Conservation (phyloP, 2,888 invertebrate species). For the Chloroclystis v-ata region DNA sequence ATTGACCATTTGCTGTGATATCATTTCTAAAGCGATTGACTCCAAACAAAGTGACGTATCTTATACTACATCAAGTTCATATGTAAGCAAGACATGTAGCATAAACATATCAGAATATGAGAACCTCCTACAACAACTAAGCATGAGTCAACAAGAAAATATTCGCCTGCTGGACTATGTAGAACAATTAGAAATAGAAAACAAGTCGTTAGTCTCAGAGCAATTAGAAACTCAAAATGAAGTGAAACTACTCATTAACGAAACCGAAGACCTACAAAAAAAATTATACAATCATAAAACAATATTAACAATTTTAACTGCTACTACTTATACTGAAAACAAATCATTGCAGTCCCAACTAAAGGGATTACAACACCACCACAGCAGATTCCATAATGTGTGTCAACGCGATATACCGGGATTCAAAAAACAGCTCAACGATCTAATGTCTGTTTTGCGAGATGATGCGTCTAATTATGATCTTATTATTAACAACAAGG, state of each 20-base stretch:
- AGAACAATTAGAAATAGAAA: constrained; percentile 40
- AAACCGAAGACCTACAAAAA: constrained; percentile 57
- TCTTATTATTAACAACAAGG: constrained; percentile 25
- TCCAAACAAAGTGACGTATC: constrained; percentile 38
- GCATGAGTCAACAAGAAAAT: constrained; percentile 41
- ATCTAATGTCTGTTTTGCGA: constrained; percentile 52
- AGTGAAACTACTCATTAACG: constrained; percentile 50
- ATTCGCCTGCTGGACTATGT: constrained; percentile 34
- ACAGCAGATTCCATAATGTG: constrained; percentile 57
- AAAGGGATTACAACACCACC: constrained; percentile 61
- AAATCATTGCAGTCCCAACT: constrained; percentile 60
- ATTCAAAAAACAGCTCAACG: constrained; percentile 55
- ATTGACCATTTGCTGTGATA: constrained; percentile 56
- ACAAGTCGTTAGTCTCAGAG: constrained; percentile 47
- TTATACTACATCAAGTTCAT: constrained; percentile 30
- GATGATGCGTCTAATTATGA: constrained; percentile 38
- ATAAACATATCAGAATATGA: constrained; percentile 36
- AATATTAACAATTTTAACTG: constrained; percentile 62
- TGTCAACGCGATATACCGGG: constrained; percentile 66
- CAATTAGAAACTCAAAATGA: constrained; percentile 50
- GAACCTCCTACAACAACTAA: constrained; percentile 34
- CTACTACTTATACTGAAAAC: constrained; percentile 68
- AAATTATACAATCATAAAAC: constrained; percentile 62
- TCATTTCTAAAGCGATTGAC: constrained; percentile 46
- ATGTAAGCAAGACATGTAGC: constrained; percentile 22